Conservation (phyloP, 2,888 invertebrate species). For the Nudaria mundana region DNA sequence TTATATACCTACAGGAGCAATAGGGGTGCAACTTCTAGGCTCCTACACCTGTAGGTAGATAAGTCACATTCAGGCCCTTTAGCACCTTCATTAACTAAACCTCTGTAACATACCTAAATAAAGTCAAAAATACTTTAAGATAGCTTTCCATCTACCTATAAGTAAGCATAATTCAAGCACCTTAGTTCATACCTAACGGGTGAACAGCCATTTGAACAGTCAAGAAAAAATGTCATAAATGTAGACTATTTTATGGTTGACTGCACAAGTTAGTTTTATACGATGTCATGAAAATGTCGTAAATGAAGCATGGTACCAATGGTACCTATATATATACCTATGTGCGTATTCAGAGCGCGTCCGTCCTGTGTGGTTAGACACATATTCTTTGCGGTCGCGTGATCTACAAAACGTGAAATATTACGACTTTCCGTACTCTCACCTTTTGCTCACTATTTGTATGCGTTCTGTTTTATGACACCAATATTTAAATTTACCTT, state of each 20-base stretch:
- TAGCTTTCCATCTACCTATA: constrained; percentile 26
- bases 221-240: constrained; percentile 38
- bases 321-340: no score
- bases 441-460: constrained; percentile 35
- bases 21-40: no score
- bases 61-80: no score
- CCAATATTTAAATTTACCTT: constrained; percentile 42
- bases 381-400: no score
- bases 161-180: constrained; percentile 18
- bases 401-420: constrained; percentile 64
- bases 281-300: constrained; percentile 69
- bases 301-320: no score
- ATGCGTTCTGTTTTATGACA: constrained; percentile 48
- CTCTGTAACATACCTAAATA: no score
- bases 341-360: no score
- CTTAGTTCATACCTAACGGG: constrained; percentile 27
- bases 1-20: no score
- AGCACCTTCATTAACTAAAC: no score
- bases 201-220: constrained; percentile 41
- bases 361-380: no score
- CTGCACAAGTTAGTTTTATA: constrained; percentile 54
- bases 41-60: no score
- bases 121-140: constrained; percentile 39
- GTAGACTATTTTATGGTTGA: constrained; percentile 59
- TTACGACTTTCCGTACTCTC: constrained; percentile 54